A percentile compares a stretch with the other conserved stretches of the same genome.
These are phyloP conservation scores for Zele albiditarsus DNA, from an alignment of 2,888 invertebrate genomes.

Conservation along the genomic window DNA sequence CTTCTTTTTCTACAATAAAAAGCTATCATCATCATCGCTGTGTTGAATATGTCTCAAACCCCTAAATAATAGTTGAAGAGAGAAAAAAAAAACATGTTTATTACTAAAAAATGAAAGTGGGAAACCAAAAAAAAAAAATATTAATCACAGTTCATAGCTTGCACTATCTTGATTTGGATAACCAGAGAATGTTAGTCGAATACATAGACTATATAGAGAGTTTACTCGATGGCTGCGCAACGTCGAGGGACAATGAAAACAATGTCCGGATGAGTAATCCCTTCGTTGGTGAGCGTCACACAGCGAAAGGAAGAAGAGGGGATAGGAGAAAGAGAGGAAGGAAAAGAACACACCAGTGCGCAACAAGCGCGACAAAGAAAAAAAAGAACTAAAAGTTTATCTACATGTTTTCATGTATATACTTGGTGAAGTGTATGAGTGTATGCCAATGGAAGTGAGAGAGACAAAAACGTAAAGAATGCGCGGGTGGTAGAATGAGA, in stretches of 20 bases:
- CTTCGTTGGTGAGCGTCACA: conserved; percentile 35
- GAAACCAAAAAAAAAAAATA: conserved; percentile 9
- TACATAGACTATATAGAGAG: conserved; percentile 14
- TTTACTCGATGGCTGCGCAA: conserved; percentile 26
- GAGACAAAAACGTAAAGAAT: not conserved
- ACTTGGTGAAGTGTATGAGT: not conserved
- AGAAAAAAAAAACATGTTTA: too few relatives aligned
- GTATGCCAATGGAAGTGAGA: not conserved
- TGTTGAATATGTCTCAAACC: too few relatives aligned
- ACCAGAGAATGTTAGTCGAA: not conserved
- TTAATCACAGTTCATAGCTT: not conserved
- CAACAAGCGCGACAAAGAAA: conserved; percentile 12
- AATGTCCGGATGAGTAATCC: conserved; percentile 50
- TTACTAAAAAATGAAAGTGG: too few relatives aligned
- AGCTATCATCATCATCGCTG: too few relatives aligned
- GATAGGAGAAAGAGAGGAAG: not conserved
- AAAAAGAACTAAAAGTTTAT: not conserved
- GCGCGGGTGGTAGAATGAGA: conserved; percentile 6
- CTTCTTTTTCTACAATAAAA: too few relatives aligned
- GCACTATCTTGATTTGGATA: not conserved
- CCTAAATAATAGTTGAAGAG: not conserved
- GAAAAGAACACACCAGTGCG: not conserved
- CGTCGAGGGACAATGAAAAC: conserved; percentile 48
- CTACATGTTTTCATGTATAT: conserved; percentile 5
- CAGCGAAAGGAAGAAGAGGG: conserved; percentile 17